Base-by-base conservation (phyloP, 2,888 invertebrate species). In the Mellilla xanthometata region DNA sequence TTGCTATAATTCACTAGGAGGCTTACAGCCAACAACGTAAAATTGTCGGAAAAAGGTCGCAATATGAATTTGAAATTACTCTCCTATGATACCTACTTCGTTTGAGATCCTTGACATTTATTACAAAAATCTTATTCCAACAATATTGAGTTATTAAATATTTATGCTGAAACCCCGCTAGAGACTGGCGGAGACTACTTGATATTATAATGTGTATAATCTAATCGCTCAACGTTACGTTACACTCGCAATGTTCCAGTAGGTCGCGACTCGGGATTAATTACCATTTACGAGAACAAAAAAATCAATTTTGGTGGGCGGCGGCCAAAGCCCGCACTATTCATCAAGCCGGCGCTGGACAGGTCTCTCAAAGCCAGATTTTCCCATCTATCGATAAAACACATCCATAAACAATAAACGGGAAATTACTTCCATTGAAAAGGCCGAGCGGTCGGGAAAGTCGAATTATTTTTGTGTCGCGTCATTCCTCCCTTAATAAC, bases 1-100 rank as follows among this genome's bases (percentile, higher is more conserved):
- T 65, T 53, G 56, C 65, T 63, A 72, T 76, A 73, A 76, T 68
- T 76, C 62, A 62, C 58, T 56, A 65, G 56, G 53, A 60, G 57
- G 44, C 56, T 61, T 54, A 58, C 50, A 54, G 53, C 55, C 46
- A 54, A 50, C 49, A 52, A 60, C 60, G 54, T 54, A 52, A 64
- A 62, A 60, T 52, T 54, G 57, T 53, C 53, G 43, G 49, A 55
- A 58, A 62, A 63, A 56, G 52, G 52, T 52, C 54, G 56, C 56
- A 55, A 49, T 58, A 54, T 56, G 56, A 61, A 70, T 70, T 58
- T 58, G 58, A 68, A 62, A 62, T 60, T 26, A 12, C 44, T 42
- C 33, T 41, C 49, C 28, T 46, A 43, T 31, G 39, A 41, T 39
- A 29, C 11, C 27, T 36, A 39, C 32, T 31, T 22, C 41, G 39